Conservation (phyloP, 2,797 vertebrate genomes). For the Aplochiton taeniatus region DNA sequence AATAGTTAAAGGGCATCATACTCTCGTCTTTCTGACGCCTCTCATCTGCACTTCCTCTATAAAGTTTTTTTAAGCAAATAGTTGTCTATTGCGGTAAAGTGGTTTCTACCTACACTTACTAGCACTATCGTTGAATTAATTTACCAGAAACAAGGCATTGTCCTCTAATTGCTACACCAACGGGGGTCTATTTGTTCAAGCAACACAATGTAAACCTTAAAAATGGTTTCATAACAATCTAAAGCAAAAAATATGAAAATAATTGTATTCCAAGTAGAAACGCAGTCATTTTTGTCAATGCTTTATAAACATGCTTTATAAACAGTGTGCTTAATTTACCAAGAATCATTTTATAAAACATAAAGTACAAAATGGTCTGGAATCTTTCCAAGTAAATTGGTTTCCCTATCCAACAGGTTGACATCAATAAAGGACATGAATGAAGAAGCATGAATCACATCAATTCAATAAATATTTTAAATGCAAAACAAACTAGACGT, state of each 20-base stretch:
- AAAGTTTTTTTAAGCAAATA: not conserved
- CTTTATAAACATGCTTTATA: constrained; percentile 59
- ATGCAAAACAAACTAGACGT: too few species aligned
- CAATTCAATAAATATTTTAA: constrained; percentile 22
- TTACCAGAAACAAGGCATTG: too few species aligned
- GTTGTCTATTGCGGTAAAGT: not conserved
- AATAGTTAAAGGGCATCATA: too few species aligned
- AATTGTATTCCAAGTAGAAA: constrained; percentile 14
- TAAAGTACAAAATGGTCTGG: constrained; percentile 62
- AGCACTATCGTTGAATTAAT: too few species aligned
- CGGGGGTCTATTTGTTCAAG: too few species aligned
- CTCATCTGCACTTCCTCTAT: constrained; percentile 17
- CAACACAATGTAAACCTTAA: too few species aligned
- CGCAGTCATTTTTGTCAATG: constrained; percentile 40
- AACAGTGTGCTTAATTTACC: constrained; percentile 53
- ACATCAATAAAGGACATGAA: constrained; percentile 25
- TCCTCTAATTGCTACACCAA: too few species aligned
- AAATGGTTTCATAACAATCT: too few species aligned
- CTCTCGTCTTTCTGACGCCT: not conserved
- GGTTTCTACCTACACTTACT: not conserved
- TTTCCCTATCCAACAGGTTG: constrained; percentile 51
- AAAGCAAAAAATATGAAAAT: too few species aligned
- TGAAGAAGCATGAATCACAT: constrained; percentile 20
- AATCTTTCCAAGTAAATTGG: constrained; percentile 56
- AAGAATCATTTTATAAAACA: constrained; percentile 55